Conservation (phyloP, 2,797 vertebrate species). For the Pangasius djambal region DNA sequence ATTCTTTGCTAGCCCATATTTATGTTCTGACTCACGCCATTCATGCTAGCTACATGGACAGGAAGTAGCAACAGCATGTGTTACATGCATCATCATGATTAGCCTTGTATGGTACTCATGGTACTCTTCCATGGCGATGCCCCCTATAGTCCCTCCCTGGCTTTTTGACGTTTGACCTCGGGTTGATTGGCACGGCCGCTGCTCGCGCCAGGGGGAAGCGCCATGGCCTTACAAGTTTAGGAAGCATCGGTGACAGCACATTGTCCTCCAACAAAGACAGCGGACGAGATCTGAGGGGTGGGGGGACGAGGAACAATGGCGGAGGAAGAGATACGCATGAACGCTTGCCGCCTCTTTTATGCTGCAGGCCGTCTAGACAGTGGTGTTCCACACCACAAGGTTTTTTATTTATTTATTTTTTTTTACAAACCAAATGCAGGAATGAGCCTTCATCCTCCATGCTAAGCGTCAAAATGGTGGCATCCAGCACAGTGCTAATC, state of each 20-base stretch:
- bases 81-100: slow-evolving; percentile 19
- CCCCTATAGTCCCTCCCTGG: background rate
- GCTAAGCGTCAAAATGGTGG: background rate
- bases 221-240: slow-evolving; percentile 81
- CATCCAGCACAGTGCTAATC: background rate
- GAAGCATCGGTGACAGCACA: slow-evolving; percentile 77
- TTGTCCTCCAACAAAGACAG: slow-evolving; percentile 77
- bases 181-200: slow-evolving; percentile 69
- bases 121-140: slow-evolving; percentile 18
- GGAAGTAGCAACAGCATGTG: slow-evolving; percentile 14
- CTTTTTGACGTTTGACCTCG: slow-evolving; percentile 48
- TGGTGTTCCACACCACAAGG: slow-evolving; percentile 65
- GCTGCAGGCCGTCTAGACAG: slow-evolving; percentile 73
- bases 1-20: background rate
- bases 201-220: slow-evolving; percentile 72
- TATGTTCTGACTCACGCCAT: background rate
- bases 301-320: slow-evolving; percentile 69
- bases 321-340: slow-evolving; percentile 64
- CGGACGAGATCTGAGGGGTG: slow-evolving; percentile 46
- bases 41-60: background rate
- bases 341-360: slow-evolving; percentile 69
- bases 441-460: slow-evolving; percentile 30
- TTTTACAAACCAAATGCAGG: slow-evolving; percentile 50
- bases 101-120: slow-evolving; percentile 10
- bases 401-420: slow-evolving; percentile 4